Percentiles rank a stretch among this genome's conserved stretches.
phyloP scores from a whole-genome alignment of 2,113 vertebrate species.

The Cettia cetti region DNA sequence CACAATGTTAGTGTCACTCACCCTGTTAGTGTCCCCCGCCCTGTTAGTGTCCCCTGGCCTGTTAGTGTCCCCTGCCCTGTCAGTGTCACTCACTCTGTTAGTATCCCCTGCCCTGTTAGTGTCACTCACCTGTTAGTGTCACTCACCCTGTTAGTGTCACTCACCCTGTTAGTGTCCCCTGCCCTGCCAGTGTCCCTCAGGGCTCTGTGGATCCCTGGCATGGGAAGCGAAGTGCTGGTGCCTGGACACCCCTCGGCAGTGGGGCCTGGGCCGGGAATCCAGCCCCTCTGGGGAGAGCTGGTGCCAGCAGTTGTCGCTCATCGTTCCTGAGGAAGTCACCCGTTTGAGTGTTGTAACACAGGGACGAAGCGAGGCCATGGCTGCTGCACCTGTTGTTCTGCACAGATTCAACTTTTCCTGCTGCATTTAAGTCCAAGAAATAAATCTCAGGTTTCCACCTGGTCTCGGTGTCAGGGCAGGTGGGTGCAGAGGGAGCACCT shows the following conservation, averaged over 20 bases:
- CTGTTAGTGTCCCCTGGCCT: too few relatives aligned
- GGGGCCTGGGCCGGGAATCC: fast-evolving
- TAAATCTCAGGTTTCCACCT: neutral
- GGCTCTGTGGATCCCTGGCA: neutral
- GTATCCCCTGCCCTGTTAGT: too few relatives aligned
- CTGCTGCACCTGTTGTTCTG: neutral
- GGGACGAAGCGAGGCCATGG: neutral
- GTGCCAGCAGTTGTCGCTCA: fast-evolving
- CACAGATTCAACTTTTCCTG: neutral
- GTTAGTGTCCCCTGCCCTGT: too few relatives aligned
- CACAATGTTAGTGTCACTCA: fast-evolving
- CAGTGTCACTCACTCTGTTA: too few relatives aligned
- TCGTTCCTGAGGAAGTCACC: fast-evolving
- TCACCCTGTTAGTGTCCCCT: too few relatives aligned
- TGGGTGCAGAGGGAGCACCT: neutral
- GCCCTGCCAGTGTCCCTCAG: fast-evolving
- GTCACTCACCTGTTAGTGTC: too few relatives aligned
- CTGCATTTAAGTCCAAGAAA: neutral
- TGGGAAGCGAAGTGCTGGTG: fast-evolving
- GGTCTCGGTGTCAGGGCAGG: neutral
- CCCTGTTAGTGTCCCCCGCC: too few relatives aligned
- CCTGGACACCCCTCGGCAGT: fast-evolving
- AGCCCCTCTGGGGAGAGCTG: neutral
- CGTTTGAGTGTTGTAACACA: neutral
- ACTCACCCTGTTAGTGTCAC: too few relatives aligned